Conservation (phyloP, 2,888 invertebrate genomes). For the Eupithecia subumbrata region DNA sequence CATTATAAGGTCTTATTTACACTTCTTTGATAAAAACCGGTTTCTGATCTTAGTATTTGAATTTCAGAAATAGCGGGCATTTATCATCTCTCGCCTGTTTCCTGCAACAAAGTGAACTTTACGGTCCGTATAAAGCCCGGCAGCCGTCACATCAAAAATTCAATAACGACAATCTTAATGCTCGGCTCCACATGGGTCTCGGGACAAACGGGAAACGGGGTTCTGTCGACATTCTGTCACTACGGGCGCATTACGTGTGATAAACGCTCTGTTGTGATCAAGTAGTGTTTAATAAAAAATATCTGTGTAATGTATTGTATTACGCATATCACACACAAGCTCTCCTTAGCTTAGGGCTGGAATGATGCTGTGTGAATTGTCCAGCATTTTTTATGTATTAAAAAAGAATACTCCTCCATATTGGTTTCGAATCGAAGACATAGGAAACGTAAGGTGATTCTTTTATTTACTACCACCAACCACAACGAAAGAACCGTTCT, state of each 20-base stretch:
- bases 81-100: slow-evolving; percentile 1
- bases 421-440: too few relatives aligned
- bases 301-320: too few relatives aligned
- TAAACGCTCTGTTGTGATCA: neutral
- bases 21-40: neutral
- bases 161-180: slow-evolving; percentile 37
- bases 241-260: neutral
- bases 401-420: too few relatives aligned
- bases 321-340: too few relatives aligned
- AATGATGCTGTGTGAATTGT: too few relatives aligned
- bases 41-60: neutral
- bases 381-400: too few relatives aligned
- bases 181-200: slow-evolving; percentile 23
- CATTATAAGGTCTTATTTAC: too few relatives aligned
- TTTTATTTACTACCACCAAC: too few relatives aligned
- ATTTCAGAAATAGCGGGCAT: neutral
- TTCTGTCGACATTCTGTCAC: slow-evolving; percentile 4
- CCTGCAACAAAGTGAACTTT: slow-evolving; percentile 29
- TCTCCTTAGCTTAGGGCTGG: too few relatives aligned
- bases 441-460: too few relatives aligned
- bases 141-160: slow-evolving; percentile 35
- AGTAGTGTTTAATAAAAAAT: neutral
- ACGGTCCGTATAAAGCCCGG: slow-evolving; percentile 19
- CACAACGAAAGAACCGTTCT: too few relatives aligned
- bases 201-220: neutral